Conservation (phyloP, 53 echinoderm and acorn worm species). For the Temnopleurus reevesii region DNA sequence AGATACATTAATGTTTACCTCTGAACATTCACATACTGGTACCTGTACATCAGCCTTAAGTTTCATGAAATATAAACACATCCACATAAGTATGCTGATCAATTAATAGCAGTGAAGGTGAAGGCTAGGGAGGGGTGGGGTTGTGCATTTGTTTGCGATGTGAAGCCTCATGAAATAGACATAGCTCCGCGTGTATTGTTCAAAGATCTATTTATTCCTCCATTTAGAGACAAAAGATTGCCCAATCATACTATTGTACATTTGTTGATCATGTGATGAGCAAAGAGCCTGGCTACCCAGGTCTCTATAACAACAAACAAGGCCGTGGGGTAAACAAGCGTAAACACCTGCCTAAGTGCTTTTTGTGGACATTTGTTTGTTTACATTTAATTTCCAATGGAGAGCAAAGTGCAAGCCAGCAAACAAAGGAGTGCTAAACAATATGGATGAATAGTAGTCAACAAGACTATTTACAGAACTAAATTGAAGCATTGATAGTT, state of each 20-base stretch:
- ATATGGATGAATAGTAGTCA: not conserved
- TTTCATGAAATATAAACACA: no score
- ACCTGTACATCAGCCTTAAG: no score
- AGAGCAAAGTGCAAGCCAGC: constrained; percentile 31
- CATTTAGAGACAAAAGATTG: not conserved
- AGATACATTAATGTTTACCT: no score
- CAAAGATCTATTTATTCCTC: not conserved
- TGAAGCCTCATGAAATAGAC: no score
- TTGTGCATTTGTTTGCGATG: no score
- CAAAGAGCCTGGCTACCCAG: not conserved
- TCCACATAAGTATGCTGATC: no score
- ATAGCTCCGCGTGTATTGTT: no score
- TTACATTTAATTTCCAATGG: constrained; percentile 9
- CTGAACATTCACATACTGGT: no score
- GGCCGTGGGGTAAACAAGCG: constrained; percentile 47
- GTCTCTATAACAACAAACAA: constrained; percentile 53
- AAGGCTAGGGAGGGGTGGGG: no score
- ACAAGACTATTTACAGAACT: no score
- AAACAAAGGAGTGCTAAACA: constrained; percentile 2
- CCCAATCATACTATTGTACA: not conserved
- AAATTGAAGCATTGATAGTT: no score
- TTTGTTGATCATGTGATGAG: constrained; percentile 26
- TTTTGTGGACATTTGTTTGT: constrained; percentile 55
- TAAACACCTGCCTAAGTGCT: constrained; percentile 58
- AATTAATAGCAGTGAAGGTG: no score